These are phyloP conservation scores for Netelia melanura DNA, from an alignment of 2,888 invertebrate species.

Conservation along the genomic window DNA sequence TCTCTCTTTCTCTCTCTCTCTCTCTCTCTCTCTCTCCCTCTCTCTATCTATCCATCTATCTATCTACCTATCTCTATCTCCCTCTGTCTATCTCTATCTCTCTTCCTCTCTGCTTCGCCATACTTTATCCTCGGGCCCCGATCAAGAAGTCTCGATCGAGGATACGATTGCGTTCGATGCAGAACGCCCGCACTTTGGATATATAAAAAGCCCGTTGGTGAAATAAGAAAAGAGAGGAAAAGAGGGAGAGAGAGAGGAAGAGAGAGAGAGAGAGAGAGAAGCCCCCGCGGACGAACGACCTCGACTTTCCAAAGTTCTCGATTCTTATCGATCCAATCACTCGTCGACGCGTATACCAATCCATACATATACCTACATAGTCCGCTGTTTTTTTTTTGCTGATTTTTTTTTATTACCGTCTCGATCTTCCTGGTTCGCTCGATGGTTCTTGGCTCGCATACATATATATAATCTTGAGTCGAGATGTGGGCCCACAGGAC, in stretches of 20 bases:
- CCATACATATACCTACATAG: slow-evolving; percentile 23
- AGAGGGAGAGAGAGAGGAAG: slow-evolving; percentile 15
- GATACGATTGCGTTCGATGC: slow-evolving; percentile 63
- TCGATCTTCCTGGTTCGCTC: slow-evolving; percentile 43
- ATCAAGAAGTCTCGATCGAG: slow-evolving; percentile 63
- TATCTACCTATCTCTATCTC: slow-evolving; percentile 1
- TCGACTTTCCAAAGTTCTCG: slow-evolving; percentile 68
- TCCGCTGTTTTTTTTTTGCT: slow-evolving; percentile 4
- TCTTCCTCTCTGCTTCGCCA: slow-evolving; percentile 9
- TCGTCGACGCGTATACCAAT: slow-evolving; percentile 37
- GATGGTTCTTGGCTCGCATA: slow-evolving; percentile 61
- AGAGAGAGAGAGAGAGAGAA: slow-evolving; percentile 29
- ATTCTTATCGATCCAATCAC: slow-evolving; percentile 64
- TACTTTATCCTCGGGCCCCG: slow-evolving; percentile 58
- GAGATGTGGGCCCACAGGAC: slow-evolving; percentile 48
- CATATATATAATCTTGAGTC: background rate
- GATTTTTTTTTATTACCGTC: slow-evolving; percentile 23
- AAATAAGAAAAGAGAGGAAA: slow-evolving; percentile 35
- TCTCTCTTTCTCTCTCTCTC: slow-evolving; percentile 48
- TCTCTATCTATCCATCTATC: slow-evolving; percentile 4
- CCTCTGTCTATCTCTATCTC: slow-evolving; percentile 35
- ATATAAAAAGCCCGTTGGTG: slow-evolving; percentile 33
- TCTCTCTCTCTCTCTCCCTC: slow-evolving; percentile 31
- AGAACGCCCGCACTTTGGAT: slow-evolving; percentile 64
- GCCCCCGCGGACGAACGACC: slow-evolving; percentile 57